Base-by-base conservation (phyloP, 2,797 vertebrate species). In the Leptoclinus maculatus region DNA sequence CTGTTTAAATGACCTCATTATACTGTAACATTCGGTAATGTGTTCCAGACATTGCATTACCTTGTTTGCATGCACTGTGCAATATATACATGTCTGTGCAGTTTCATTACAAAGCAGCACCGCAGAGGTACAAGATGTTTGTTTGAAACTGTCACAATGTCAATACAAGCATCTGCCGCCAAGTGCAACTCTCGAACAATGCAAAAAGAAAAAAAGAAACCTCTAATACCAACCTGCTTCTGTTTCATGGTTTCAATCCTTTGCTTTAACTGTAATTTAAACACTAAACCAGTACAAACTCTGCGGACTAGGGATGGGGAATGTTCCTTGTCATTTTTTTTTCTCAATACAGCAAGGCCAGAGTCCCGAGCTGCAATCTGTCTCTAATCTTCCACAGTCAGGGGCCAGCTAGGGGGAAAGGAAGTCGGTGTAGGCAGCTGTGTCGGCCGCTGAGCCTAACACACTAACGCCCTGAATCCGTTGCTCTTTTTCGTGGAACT, bases 361-460 rank as follows among this genome's bases (percentile, higher is more conserved):
- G 71, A 83, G 84, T 88, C 82, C 79, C 82, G 29, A 74, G 74
- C 79, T 82, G 80, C 88, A 93, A 92, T 90, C 90, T 95, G 93
- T 87, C 88, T 94, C 86, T 91, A 90, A 95, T 94, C 92, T 92
- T 89, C 82, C 71, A 71, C 80, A 90, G 84, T 90, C 83, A 84
- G 85, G 71, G 85, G 34, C 80, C 58, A 63, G 81, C 82, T 79
- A 80, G 80, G 82, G 78, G 81, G 78, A 77, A 66, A 90, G 87
- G 87, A 90, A 90, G 90, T 87, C 78, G 2, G 74, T 69, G 79
- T 71, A 87, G 89, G 91, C 91, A 91, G 92, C 83, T 88, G 89
- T 74, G 82, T 86, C 69, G 76, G 85, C 76, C 66, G 65, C 78
- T 47, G 78, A 80, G 87, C 83, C 79, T 69, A 81, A 89, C 88